A percentile compares a stretch with the other conserved stretches of the same genome.
These are phyloP conservation scores for Marmota monax DNA, from an alignment of 2,113 vertebrate species.

Conservation along the genomic window DNA sequence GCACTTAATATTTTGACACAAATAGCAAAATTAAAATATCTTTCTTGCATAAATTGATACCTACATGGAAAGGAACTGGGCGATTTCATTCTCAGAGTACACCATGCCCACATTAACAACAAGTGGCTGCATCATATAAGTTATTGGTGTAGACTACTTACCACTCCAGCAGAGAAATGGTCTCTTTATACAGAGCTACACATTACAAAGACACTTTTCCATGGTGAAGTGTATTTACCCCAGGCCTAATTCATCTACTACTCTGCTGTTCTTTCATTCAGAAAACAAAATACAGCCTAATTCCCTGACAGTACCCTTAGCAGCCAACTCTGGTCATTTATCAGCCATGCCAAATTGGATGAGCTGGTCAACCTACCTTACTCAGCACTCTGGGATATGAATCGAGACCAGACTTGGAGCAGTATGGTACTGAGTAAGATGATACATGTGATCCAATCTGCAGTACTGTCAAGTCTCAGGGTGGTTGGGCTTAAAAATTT, in stretches of 20 bases:
- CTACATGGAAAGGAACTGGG: background rate
- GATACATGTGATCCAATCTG: too few species aligned
- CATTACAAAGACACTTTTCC: background rate
- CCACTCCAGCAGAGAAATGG: background rate
- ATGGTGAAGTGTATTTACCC: background rate
- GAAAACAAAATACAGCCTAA: background rate
- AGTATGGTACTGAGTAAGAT: background rate
- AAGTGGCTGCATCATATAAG: background rate
- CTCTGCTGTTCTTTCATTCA: background rate
- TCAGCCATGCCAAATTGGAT: background rate
- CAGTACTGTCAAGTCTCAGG: too few species aligned
- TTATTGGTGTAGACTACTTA: background rate
- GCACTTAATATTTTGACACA: background rate
- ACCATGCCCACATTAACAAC: background rate
- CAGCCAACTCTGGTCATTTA: background rate
- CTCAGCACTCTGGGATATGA: background rate
- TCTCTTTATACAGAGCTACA: background rate
- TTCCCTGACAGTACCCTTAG: background rate
- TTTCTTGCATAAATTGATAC: background rate
- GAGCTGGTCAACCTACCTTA: background rate
- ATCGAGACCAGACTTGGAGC: background rate
- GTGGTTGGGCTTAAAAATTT: background rate
- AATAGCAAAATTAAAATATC: background rate
- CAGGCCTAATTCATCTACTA: background rate
- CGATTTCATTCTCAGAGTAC: background rate